A percentile compares a stretch with the other conserved stretches of the same genome.
Conservation (phyloP, 2,797 vertebrate species). For the Amazonetta brasiliensis region DNA sequence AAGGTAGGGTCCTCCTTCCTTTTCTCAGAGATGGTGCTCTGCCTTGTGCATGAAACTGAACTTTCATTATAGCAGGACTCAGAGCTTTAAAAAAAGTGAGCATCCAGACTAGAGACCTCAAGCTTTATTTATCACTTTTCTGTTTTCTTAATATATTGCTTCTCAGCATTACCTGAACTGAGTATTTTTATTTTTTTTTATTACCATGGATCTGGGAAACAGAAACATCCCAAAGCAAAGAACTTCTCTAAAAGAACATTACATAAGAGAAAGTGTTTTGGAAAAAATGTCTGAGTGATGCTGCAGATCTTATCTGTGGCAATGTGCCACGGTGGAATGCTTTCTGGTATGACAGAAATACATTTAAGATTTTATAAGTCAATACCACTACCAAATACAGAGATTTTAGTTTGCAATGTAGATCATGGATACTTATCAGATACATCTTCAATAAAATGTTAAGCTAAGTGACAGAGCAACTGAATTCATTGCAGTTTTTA, state of each 20-base stretch:
- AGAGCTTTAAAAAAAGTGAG: neutral
- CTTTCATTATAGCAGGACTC: neutral
- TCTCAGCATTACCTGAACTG: neutral
- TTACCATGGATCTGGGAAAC: neutral
- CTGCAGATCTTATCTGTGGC: neutral
- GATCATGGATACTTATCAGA: neutral
- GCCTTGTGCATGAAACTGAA: neutral
- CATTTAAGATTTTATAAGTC: neutral
- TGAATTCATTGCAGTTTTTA: neutral
- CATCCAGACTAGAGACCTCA: neutral
- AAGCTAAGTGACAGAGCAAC: neutral
- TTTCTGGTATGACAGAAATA: neutral
- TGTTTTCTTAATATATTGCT: neutral
- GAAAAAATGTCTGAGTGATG: neutral
- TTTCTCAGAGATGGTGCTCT: neutral
- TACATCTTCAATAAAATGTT: neutral
- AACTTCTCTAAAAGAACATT: neutral
- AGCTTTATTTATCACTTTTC: neutral
- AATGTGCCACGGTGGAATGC: fast-evolving
- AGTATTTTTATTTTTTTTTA: neutral
- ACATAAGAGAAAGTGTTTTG: neutral
- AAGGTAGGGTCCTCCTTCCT: neutral
- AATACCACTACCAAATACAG: neutral
- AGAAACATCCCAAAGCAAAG: neutral
- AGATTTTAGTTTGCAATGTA: neutral